Evolutionary conservation across 2,888 invertebrate genomes (phyloP).

Genomic region (Drosophila ustulata): DNA sequence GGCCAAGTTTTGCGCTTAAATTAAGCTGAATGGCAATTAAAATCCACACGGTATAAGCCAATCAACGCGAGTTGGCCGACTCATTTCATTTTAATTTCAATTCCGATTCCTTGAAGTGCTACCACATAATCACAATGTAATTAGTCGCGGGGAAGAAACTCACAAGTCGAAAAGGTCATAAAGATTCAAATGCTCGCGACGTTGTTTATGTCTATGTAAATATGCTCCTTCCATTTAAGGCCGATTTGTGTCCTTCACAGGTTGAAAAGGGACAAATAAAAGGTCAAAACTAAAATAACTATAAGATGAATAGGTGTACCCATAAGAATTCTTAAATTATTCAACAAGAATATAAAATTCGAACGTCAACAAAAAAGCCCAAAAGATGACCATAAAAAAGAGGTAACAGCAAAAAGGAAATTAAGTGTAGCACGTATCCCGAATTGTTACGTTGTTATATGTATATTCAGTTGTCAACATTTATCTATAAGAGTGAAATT

Average conservation of each 20-base stretch:
- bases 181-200: conserved; percentile 13
- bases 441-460: conserved; percentile 53
- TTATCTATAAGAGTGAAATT: conserved; percentile 12
- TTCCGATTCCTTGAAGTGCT: conserved; percentile 33
- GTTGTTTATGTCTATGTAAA: conserved; percentile 44
- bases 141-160: conserved; percentile 26
- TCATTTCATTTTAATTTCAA: conserved; percentile 35
- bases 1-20: conserved; percentile 59
- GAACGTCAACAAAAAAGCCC: not conserved
- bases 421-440: conserved; percentile 63
- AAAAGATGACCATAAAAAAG: not conserved
- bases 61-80: conserved; percentile 21
- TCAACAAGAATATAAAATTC: not conserved
- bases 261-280: not conserved
- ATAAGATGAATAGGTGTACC: conserved; percentile 19
- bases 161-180: conserved; percentile 16
- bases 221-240: conserved; percentile 6
- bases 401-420: conserved; percentile 32
- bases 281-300: conserved; percentile 8
- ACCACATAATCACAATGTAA: conserved; percentile 49
- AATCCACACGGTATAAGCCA: conserved; percentile 63
- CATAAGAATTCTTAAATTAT: not conserved
- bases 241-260: conserved; percentile 22
- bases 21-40: conserved; percentile 69
- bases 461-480: conserved; percentile 54